Evolutionary conservation across 2,888 invertebrate species (phyloP).

Genomic region (Chymomyza caudatula): DNA sequence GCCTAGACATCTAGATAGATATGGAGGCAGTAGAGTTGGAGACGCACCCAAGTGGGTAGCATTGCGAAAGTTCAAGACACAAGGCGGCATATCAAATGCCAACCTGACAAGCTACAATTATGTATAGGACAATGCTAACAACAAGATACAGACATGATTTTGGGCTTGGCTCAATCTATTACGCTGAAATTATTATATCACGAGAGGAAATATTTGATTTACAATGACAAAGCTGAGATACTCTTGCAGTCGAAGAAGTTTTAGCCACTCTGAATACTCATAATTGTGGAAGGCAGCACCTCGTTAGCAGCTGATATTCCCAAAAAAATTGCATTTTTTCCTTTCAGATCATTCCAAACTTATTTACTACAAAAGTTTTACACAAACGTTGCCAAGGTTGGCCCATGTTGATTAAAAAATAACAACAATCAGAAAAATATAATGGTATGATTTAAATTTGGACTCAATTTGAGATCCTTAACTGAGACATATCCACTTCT

Average conservation of each 20-base stretch:
- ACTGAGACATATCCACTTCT: too few relatives aligned
- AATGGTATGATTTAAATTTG: too few relatives aligned
- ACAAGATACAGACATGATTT: constrained; percentile 59
- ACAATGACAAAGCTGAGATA: background rate
- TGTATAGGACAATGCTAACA: constrained; percentile 46
- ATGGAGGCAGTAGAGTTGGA: constrained; percentile 14
- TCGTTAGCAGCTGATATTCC: too few relatives aligned
- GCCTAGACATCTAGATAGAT: constrained; percentile 1
- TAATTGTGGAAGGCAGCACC: too few relatives aligned
- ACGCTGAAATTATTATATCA: background rate
- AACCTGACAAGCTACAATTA: constrained; percentile 14
- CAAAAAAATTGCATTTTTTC: too few relatives aligned
- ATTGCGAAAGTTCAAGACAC: constrained; percentile 44
- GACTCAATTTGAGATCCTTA: too few relatives aligned
- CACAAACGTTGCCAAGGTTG: too few relatives aligned
- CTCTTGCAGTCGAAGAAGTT: background rate
- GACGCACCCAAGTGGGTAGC: constrained; percentile 23
- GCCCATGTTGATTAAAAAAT: too few relatives aligned
- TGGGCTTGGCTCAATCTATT: constrained; percentile 62
- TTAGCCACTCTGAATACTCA: too few relatives aligned
- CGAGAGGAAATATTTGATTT: background rate
- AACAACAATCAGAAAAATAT: too few relatives aligned
- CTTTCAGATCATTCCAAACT: too few relatives aligned
- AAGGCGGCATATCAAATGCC: constrained; percentile 63
- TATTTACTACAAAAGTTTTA: too few relatives aligned